Conservation (phyloP, 2,888 invertebrate species). For the Camponotus fellah region DNA sequence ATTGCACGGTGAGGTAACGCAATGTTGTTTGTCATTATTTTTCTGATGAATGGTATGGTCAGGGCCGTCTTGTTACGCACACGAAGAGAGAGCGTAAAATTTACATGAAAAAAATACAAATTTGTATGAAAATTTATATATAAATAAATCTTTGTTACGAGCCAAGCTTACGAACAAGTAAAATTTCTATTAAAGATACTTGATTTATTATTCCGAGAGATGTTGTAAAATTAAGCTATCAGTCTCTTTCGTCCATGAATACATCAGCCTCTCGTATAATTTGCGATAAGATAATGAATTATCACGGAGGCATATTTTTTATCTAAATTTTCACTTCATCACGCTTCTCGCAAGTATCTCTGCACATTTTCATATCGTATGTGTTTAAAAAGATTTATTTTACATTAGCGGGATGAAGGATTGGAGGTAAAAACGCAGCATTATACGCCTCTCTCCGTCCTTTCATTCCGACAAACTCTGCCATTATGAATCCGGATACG, state of each 20-base stretch:
- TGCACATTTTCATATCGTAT: neutral
- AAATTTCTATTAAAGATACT: neutral
- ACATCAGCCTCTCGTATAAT: constrained; percentile 6
- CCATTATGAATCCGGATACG: constrained; percentile 37
- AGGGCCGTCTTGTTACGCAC: constrained; percentile 3
- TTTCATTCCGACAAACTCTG: constrained; percentile 17
- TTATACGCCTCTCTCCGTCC: constrained; percentile 9
- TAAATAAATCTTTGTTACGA: neutral
- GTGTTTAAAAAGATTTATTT: neutral
- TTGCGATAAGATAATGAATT: constrained; percentile 30
- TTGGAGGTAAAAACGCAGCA: neutral
- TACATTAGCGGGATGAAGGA: neutral
- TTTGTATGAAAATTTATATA: constrained; percentile 16
- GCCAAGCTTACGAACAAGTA: neutral
- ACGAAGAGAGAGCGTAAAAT: neutral
- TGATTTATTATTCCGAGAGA: neutral
- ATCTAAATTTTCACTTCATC: constrained; percentile 28
- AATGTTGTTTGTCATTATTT: constrained; percentile 40
- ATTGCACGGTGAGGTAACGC: constrained; percentile 30
- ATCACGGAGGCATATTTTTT: neutral
- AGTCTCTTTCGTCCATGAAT: neutral
- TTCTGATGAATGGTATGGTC: constrained; percentile 39
- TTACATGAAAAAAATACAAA: neutral
- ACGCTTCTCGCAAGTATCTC: neutral
- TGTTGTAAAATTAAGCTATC: neutral